phyloP scores from a whole-genome alignment of 2,113 vertebrate genomes.

The Cichladusa arquata region DNA sequence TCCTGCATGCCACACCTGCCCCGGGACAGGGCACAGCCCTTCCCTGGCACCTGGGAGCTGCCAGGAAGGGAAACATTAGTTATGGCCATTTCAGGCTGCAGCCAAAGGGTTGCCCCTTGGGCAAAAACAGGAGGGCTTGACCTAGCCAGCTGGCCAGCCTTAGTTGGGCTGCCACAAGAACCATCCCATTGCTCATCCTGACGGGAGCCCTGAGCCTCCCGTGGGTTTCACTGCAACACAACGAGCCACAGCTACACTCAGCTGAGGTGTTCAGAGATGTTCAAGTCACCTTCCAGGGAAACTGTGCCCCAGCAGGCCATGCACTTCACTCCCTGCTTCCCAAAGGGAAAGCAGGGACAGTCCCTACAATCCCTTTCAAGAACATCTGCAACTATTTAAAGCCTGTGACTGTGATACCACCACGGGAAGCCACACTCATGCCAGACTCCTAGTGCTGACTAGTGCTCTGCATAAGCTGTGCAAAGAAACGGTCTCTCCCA shows the following conservation, averaged over 20 bases:
- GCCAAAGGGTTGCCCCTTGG: fast-evolving
- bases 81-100: background rate
- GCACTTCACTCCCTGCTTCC: background rate
- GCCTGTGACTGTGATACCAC: background rate
- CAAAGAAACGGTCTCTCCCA: constrained; percentile 5
- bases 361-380: background rate
- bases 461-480: background rate
- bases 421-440: background rate
- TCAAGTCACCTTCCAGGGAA: background rate
- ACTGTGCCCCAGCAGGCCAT: background rate
- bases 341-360: background rate
- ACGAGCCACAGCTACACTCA: background rate
- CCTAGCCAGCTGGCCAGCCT: fast-evolving
- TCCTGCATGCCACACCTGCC: background rate
- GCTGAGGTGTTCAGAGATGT: background rate
- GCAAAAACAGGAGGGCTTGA: background rate
- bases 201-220: background rate
- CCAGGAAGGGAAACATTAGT: background rate
- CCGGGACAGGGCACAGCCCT: background rate
- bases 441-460: background rate
- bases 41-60: background rate
- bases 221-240: background rate
- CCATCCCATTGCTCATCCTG: background rate
- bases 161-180: background rate
- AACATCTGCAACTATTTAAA: background rate